These are phyloP conservation scores for Drosophila percnosoma DNA, from an alignment of 2,888 invertebrate species.

Conservation along the genomic window DNA sequence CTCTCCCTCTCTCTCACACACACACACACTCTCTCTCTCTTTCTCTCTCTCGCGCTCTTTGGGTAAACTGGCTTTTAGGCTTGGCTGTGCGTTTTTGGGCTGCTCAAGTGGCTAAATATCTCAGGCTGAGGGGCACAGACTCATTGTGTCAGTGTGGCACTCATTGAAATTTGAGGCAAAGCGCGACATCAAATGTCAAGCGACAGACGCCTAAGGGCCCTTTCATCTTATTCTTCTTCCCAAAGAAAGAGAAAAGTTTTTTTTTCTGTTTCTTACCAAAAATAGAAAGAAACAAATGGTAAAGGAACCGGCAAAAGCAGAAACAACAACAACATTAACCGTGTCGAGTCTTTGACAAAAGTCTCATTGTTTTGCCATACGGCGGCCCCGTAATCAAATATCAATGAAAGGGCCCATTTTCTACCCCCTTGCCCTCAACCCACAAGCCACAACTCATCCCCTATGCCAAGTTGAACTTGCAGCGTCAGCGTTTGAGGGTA, in stretches of 20 bases:
- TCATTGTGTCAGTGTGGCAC: constrained; percentile 53
- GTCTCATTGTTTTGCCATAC: constrained; percentile 66
- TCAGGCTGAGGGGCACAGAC: constrained; percentile 4
- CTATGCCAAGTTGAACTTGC: constrained; percentile 13
- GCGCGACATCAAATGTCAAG: constrained; percentile 71
- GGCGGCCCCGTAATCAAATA: constrained; percentile 67
- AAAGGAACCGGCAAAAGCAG: not conserved
- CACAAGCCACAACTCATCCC: constrained; percentile 5
- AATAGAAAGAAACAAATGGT: constrained; percentile 8
- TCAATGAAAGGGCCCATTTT: constrained; percentile 57
- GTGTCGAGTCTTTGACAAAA: constrained; percentile 46
- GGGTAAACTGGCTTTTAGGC: not conserved
- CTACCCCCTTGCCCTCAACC: not conserved
- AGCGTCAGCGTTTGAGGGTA: constrained; percentile 53
- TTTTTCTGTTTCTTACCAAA: not conserved
- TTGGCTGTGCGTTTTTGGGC: constrained; percentile 25
- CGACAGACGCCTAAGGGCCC: constrained; percentile 47
- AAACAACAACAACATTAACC: not conserved
- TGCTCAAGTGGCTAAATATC: constrained; percentile 65
- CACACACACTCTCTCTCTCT: not conserved
- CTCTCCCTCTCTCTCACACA: not conserved
- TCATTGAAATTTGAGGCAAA: constrained; percentile 70
- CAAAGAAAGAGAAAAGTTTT: constrained; percentile 2
- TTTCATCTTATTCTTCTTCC: constrained; percentile 7
- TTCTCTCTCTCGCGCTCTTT: not conserved